These are phyloP conservation scores for Oscheius myriophilus DNA, from an alignment of 2,888 invertebrate genomes.

Conservation along the genomic window DNA sequence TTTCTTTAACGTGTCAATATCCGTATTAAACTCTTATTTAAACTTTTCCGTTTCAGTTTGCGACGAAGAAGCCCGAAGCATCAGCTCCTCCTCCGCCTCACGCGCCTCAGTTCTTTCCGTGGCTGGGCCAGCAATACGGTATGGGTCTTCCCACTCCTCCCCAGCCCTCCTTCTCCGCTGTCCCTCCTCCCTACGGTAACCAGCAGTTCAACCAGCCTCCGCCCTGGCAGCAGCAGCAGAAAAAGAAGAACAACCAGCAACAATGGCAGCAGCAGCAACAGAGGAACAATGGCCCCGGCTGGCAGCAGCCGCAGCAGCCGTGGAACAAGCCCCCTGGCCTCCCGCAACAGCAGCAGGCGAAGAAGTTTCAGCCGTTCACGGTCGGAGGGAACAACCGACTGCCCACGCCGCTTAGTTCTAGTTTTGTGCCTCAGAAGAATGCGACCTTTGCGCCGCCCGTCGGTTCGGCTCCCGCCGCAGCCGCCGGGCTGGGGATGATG, in stretches of 20 bases:
- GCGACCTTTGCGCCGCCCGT: background rate
- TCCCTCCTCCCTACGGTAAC: background rate
- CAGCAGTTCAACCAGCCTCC: background rate
- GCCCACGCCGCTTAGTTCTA: conserved; percentile 5
- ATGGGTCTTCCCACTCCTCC: conserved; percentile 20
- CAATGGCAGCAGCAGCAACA: conserved; percentile 7
- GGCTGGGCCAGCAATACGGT: conserved; percentile 27
- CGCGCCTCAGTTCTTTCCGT: conserved; percentile 17
- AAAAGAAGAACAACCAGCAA: background rate
- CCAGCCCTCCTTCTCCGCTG: background rate
- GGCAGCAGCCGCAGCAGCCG: conserved; percentile 14
- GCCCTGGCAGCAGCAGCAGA: conserved; percentile 8
- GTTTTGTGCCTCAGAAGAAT: conserved; percentile 15
- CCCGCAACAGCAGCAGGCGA: background rate
- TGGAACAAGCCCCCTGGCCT: conserved; percentile 7
- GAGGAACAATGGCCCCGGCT: background rate
- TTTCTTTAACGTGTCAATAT: too few relatives aligned
- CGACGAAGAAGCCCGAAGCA: conserved; percentile 11
- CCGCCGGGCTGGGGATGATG: conserved; percentile 10
- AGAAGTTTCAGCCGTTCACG: conserved; percentile 32
- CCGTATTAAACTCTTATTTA: too few relatives aligned
- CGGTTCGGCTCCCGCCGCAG: conserved; percentile 5
- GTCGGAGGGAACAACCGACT: conserved; percentile 12
- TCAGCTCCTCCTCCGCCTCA: conserved; percentile 10
- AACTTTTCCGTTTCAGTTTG: conserved; percentile 10